Evolutionary conservation across 2,888 invertebrate species (phyloP).

Genomic region (Agriopis aurantiaria): DNA sequence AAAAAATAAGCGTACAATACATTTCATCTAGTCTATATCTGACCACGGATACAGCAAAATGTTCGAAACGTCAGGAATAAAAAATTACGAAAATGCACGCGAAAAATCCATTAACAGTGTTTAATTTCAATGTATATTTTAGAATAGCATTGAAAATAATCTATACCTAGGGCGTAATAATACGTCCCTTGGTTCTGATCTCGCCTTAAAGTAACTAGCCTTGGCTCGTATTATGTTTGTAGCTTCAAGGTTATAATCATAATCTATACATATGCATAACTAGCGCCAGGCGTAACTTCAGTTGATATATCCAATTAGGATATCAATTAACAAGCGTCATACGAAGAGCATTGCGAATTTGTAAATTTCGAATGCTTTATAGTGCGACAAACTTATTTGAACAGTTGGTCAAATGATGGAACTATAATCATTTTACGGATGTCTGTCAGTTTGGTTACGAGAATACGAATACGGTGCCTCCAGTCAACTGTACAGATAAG

Average conservation of each 20-base stretch:
- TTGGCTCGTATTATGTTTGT: slow-evolving; percentile 24
- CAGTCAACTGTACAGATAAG: too few species aligned
- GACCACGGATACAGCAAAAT: too few species aligned
- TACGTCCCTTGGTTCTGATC: slow-evolving; percentile 2
- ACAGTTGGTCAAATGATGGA: too few species aligned
- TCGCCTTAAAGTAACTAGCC: slow-evolving; percentile 23
- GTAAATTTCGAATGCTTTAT: slow-evolving; percentile 1
- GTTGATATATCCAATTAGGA: slow-evolving; percentile 26
- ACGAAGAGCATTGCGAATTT: slow-evolving; percentile 2
- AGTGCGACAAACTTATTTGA: too few species aligned
- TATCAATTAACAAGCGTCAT: slow-evolving; percentile 20
- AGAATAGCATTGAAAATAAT: slow-evolving; percentile 5
- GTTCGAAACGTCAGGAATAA: too few species aligned
- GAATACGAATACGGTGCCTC: too few species aligned
- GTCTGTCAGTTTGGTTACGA: too few species aligned
- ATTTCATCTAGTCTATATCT: too few species aligned
- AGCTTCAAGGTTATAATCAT: slow-evolving; percentile 16
- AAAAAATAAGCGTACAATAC: too few species aligned
- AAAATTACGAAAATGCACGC: not conserved
- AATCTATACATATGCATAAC: slow-evolving; percentile 11
- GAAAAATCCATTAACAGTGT: too few species aligned
- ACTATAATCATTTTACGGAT: too few species aligned
- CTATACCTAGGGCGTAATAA: slow-evolving; percentile 1
- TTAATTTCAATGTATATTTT: not conserved
- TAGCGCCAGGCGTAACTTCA: slow-evolving; percentile 11